phyloP scores from a whole-genome alignment of 2,797 vertebrate genomes.

The Tapirus indicus region DNA sequence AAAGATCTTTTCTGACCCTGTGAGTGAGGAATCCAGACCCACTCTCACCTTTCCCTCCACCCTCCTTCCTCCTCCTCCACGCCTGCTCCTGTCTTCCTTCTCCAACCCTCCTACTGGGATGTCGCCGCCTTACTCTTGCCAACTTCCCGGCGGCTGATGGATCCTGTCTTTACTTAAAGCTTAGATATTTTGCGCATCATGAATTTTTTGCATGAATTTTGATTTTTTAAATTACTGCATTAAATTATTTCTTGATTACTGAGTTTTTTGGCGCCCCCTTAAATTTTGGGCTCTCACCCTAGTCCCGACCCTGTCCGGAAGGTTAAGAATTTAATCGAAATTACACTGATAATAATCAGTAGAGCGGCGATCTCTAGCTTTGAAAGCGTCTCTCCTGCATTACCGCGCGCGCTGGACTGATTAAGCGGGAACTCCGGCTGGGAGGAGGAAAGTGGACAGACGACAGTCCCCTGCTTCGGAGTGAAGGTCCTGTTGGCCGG shows the following conservation, averaged over 20 bases:
- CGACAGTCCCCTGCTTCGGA: neutral
- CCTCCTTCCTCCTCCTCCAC: neutral
- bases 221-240: neutral
- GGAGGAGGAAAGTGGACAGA: neutral
- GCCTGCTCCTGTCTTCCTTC: neutral
- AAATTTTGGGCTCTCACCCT: neutral
- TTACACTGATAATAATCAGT: neutral
- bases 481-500: neutral
- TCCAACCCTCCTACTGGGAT: neutral
- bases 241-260: neutral
- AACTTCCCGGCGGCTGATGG: rapidly evolving
- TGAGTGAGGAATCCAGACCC: neutral
- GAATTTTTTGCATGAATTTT: conserved; percentile 8
- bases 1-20: neutral
- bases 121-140: rapidly evolving
- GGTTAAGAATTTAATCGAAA: neutral
- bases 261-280: neutral
- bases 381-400: rapidly evolving
- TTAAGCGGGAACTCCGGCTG: rapidly evolving
- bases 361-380: neutral
- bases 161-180: neutral
- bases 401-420: rapidly evolving
- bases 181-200: neutral
- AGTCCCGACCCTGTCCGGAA: neutral
- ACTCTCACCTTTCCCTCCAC: neutral